These are phyloP conservation scores for Lacerta viridis DNA, from an alignment of 2,797 vertebrate species.

Conservation along the genomic window DNA sequence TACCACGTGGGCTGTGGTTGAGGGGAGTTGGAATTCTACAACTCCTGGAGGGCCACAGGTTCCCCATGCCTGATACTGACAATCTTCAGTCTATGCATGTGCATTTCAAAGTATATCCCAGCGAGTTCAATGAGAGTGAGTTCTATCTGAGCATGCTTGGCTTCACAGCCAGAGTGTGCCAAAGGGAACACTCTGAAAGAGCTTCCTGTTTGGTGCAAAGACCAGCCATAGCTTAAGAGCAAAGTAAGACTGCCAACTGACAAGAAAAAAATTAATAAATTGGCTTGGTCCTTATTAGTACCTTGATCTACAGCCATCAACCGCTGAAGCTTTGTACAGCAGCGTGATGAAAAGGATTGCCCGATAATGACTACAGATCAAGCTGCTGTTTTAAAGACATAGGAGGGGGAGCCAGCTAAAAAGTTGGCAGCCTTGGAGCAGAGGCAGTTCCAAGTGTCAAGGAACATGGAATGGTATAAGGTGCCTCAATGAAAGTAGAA, in stretches of 20 bases:
- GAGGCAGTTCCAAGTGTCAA: background rate
- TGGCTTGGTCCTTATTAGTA: background rate
- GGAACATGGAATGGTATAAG: background rate
- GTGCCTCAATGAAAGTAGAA: background rate
- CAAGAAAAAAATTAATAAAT: background rate
- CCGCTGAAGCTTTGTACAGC: background rate
- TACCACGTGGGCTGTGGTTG: too few species aligned
- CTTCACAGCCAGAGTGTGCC: background rate
- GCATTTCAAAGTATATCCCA: background rate
- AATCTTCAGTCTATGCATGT: background rate
- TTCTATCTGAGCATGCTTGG: background rate
- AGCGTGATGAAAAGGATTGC: background rate
- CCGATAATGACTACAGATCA: background rate
- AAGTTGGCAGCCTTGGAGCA: background rate
- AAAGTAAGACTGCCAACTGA: background rate
- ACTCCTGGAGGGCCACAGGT: too few species aligned
- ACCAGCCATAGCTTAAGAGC: background rate
- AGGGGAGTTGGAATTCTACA: too few species aligned
- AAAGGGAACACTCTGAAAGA: background rate
- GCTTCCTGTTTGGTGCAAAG: constrained; percentile 1
- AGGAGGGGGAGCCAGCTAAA: background rate
- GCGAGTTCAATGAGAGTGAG: background rate
- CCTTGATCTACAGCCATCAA: background rate
- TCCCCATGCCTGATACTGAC: too few species aligned
- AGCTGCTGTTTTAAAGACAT: background rate